Evolutionary conservation across 2,888 invertebrate species (phyloP).

Genomic region (Teleiodes luculella): DNA sequence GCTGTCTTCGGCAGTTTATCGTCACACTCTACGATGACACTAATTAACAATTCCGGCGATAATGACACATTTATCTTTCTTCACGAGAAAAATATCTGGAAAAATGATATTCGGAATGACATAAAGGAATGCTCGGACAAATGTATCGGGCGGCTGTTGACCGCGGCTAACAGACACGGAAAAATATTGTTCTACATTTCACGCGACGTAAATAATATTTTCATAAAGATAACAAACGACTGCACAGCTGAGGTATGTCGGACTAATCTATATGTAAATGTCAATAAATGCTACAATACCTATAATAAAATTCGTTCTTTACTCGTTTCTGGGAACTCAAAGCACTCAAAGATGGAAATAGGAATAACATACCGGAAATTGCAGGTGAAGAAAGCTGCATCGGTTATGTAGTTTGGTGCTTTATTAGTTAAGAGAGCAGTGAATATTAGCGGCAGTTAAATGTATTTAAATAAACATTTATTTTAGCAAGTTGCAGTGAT

Average conservation of each 20-base stretch:
- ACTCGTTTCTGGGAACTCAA: not conserved
- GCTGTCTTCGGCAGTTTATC: not conserved
- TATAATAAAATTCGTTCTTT: conserved; percentile 1
- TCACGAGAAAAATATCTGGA: conserved; percentile 3
- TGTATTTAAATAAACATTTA: conserved; percentile 15
- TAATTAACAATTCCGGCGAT: conserved; percentile 8
- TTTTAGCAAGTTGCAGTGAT: conserved; percentile 7
- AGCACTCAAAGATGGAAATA: not conserved
- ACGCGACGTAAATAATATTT: conserved; percentile 30
- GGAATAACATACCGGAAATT: not conserved
- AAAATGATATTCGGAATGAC: conserved; percentile 24
- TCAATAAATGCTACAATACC: not conserved
- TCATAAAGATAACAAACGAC: conserved; percentile 25
- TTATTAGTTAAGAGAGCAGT: not conserved
- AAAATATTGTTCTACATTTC: conserved; percentile 30
- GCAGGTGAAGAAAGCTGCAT: not conserved
- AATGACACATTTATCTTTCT: conserved; percentile 12
- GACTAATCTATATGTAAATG: conserved; percentile 1
- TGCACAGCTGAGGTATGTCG: conserved; percentile 16
- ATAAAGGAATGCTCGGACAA: conserved; percentile 27
- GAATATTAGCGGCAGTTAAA: not conserved
- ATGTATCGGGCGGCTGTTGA: conserved; percentile 30
- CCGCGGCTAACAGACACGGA: conserved; percentile 20
- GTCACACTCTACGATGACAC: conserved; percentile 4
- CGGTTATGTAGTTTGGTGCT: not conserved